phyloP scores from a whole-genome alignment of 2,113 vertebrate species.

The Himantopus leucocephalus region DNA sequence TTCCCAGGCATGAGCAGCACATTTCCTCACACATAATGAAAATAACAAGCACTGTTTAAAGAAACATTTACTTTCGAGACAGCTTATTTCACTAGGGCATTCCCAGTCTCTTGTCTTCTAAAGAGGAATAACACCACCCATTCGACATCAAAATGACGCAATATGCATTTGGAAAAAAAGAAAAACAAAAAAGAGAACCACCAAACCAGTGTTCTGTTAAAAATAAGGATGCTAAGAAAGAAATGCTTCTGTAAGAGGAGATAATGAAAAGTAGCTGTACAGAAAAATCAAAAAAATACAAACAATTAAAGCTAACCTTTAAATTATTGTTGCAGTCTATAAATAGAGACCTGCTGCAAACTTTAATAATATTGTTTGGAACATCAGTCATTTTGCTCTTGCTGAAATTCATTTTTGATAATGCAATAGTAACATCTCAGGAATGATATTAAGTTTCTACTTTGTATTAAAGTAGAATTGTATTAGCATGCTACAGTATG shows the following conservation, averaged over 20 bases:
- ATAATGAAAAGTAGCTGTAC: neutral
- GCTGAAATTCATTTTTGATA: slow-evolving; percentile 49
- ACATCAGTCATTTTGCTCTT: slow-evolving; percentile 26
- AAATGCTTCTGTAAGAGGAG: neutral
- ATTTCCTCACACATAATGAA: neutral
- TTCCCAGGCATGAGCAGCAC: neutral
- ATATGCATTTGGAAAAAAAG: neutral
- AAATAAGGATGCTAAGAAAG: neutral
- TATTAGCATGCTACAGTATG: slow-evolving; percentile 25
- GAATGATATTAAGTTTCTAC: slow-evolving; percentile 54
- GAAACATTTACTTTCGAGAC: neutral
- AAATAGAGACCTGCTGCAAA: neutral
- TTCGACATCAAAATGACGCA: neutral
- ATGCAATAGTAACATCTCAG: slow-evolving; percentile 35
- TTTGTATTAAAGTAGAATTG: slow-evolving; percentile 56
- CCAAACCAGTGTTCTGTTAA: neutral
- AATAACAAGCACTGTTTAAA: neutral
- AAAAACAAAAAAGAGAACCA: neutral
- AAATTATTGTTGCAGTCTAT: neutral
- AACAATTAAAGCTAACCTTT: slow-evolving; percentile 19
- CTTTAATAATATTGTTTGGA: slow-evolving; percentile 11
- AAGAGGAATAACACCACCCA: neutral
- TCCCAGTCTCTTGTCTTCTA: neutral
- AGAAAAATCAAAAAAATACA: neutral
- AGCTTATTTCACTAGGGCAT: neutral